Evolutionary conservation across 1,140 invertebrate species (phyloP).

Genomic region (Acromyrmex echinatior): DNA sequence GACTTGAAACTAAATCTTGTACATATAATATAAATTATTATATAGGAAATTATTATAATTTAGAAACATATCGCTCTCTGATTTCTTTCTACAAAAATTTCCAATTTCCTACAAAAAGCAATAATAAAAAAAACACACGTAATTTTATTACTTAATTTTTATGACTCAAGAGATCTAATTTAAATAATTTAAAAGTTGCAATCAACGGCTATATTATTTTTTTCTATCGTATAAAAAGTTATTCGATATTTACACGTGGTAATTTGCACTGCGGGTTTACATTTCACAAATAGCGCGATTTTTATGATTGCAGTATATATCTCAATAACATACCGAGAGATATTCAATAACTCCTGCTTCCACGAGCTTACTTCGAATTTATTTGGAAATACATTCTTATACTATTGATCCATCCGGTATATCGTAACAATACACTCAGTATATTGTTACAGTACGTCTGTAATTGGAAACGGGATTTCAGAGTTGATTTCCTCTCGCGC

Average conservation of each 20-base stretch:
- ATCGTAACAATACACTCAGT: constrained; percentile 30
- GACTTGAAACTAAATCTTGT: not conserved
- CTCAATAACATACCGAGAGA: not conserved
- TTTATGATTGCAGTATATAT: not conserved
- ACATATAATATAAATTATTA: not conserved
- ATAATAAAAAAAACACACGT: not conserved
- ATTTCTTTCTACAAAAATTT: not conserved
- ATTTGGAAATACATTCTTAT: constrained; percentile 29
- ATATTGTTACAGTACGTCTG: constrained; percentile 31
- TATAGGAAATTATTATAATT: not conserved
- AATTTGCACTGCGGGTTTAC: not conserved
- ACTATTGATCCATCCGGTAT: constrained; percentile 6
- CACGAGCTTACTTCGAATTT: constrained; percentile 1
- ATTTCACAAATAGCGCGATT: constrained; percentile 14
- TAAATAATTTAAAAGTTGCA: not conserved
- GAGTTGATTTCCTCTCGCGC: constrained; percentile 31
- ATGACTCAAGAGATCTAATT: not conserved
- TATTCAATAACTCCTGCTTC: not conserved
- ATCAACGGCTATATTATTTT: not conserved
- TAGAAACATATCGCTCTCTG: not conserved
- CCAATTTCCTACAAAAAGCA: not conserved
- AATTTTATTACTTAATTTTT: constrained; percentile 6
- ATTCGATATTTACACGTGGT: not conserved
- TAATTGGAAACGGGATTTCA: constrained; percentile 35
- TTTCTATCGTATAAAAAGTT: not conserved